Conservation (phyloP, 2,888 invertebrate genomes). For the Alcis repandata region DNA sequence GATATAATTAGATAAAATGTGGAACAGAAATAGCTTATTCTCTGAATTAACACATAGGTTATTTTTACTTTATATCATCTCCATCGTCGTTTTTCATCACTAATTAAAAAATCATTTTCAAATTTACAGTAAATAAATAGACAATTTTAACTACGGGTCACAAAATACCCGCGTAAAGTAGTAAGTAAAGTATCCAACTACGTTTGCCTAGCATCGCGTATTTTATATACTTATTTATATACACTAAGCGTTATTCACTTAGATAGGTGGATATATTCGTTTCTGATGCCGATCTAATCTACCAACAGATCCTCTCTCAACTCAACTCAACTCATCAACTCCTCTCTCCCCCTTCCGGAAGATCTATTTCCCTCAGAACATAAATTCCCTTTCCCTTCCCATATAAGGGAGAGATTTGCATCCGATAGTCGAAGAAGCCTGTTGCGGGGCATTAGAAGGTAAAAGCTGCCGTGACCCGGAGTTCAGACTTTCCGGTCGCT, state of each 20-base stretch:
- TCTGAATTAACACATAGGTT: no score
- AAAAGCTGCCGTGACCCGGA: constrained; percentile 32
- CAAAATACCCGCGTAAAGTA: no score
- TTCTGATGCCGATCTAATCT: constrained; percentile 6
- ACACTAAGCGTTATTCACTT: not conserved
- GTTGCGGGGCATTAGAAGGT: constrained; percentile 18
- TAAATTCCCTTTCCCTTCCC: constrained; percentile 34
- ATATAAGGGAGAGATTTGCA: constrained; percentile 26
- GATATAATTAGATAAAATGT: no score
- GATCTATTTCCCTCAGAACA: constrained; percentile 6
- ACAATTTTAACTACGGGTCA: no score
- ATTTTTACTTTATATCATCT: no score
- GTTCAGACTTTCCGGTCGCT: constrained; percentile 30
- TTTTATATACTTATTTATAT: not conserved
- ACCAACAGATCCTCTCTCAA: not conserved
- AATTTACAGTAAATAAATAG: no score
- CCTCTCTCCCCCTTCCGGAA: constrained; percentile 20
- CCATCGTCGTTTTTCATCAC: no score
- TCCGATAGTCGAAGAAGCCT: constrained; percentile 18
- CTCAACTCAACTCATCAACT: no score
- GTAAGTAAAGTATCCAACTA: no score
- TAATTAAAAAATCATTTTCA: no score
- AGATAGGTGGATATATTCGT: not conserved
- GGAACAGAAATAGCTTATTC: no score
- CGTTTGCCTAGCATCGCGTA: no score